Evolutionary conservation across 2,797 vertebrate genomes (phyloP).

Genomic region (Characodon lateralis): DNA sequence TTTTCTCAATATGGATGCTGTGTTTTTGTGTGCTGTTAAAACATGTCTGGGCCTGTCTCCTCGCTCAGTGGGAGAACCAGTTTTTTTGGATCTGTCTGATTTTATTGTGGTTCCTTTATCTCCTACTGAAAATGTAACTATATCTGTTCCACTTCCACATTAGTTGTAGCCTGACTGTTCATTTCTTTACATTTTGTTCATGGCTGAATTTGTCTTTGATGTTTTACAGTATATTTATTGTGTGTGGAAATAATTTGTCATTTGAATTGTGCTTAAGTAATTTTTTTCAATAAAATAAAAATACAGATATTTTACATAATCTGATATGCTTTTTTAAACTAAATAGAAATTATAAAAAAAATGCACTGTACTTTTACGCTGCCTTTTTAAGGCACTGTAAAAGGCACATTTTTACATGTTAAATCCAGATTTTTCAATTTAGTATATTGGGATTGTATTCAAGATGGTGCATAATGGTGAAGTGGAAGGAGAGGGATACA

Average conservation of each 20-base stretch:
- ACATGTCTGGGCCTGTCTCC: conserved; percentile 41
- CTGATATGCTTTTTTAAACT: neutral
- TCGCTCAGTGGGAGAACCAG: conserved; percentile 41
- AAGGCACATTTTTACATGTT: neutral
- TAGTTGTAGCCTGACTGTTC: conserved; percentile 36
- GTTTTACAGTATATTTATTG: conserved; percentile 72
- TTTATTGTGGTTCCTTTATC: conserved; percentile 8
- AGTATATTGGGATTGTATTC: neutral
- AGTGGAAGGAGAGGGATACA: neutral
- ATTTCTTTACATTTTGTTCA: conserved; percentile 41
- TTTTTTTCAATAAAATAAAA: conserved; percentile 78
- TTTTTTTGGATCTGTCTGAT: conserved; percentile 24
- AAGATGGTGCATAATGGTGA: neutral
- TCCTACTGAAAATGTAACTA: conserved; percentile 32
- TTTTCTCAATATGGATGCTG: conserved; percentile 43
- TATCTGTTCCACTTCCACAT: conserved; percentile 34
- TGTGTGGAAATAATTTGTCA: conserved; percentile 49
- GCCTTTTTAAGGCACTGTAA: no score
- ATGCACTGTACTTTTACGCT: no score
- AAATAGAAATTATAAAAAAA: neutral
- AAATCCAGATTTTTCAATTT: neutral
- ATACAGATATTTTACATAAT: conserved; percentile 58
- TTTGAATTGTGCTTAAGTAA: conserved; percentile 67
- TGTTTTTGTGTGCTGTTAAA: conserved; percentile 36
- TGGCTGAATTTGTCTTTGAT: conserved; percentile 57